Evolutionary conservation across 1,140 invertebrate species (phyloP).

Genomic region (Trinorchestia longiramus): DNA sequence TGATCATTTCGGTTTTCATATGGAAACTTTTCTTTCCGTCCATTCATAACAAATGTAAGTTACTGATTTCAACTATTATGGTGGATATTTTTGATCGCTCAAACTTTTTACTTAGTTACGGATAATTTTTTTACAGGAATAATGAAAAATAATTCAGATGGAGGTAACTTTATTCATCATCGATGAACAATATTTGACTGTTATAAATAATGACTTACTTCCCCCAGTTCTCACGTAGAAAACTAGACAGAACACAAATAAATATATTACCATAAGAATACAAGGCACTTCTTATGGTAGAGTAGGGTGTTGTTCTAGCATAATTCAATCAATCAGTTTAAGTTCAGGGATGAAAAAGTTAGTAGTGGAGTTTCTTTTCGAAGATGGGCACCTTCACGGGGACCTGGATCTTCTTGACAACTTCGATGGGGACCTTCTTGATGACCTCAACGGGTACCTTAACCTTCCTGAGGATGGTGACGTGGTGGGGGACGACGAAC

Average conservation of each 20-base stretch:
- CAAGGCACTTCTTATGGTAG: neutral
- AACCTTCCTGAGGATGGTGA: slow-evolving; percentile 47
- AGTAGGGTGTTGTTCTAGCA: neutral
- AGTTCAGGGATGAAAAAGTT: neutral
- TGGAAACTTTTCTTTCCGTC: too few relatives aligned
- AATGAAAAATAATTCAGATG: neutral
- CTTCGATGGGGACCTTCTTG: slow-evolving; percentile 46
- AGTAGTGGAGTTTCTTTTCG: neutral
- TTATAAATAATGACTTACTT: slow-evolving; percentile 50
- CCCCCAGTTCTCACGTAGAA: neutral
- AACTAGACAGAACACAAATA: neutral
- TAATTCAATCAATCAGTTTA: neutral
- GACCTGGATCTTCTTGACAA: slow-evolving; percentile 49
- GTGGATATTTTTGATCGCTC: too few relatives aligned
- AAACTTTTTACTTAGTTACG: neutral
- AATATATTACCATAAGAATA: neutral
- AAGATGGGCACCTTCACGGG: slow-evolving; percentile 37
- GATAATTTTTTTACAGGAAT: neutral
- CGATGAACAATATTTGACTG: neutral
- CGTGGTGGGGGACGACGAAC: slow-evolving; percentile 28
- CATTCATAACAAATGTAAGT: too few relatives aligned
- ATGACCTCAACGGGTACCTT: slow-evolving; percentile 40
- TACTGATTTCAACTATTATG: too few relatives aligned
- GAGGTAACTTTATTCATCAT: slow-evolving; percentile 43
- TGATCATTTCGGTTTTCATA: too few relatives aligned